Conservation (phyloP, 2,888 invertebrate genomes). For the Copidosoma aretas region DNA sequence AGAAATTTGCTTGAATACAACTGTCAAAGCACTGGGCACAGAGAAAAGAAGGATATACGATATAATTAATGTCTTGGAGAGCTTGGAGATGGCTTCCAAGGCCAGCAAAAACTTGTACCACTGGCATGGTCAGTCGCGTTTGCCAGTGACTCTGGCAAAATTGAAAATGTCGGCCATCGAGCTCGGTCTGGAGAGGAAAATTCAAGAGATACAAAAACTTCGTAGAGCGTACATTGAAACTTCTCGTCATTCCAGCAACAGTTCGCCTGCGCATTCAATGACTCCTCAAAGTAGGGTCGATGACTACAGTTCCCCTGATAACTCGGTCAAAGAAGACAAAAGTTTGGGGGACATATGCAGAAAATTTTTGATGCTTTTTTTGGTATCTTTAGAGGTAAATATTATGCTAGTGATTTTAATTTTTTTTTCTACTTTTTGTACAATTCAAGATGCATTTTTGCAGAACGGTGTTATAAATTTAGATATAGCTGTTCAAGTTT, state of each 20-base stretch:
- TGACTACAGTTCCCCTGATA: slow-evolving; percentile 44
- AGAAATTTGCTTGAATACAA: slow-evolving; percentile 71
- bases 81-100: slow-evolving; percentile 73
- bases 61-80: slow-evolving; percentile 76
- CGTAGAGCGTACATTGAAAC: slow-evolving; percentile 48
- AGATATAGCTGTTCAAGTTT: slow-evolving; percentile 72
- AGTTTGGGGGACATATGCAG: slow-evolving; percentile 74
- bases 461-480: slow-evolving; percentile 72
- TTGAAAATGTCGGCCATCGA: slow-evolving; percentile 69
- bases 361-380: slow-evolving; percentile 75
- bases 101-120: slow-evolving; percentile 73
- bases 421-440: neutral
- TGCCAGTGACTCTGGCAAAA: slow-evolving; percentile 68
- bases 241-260: slow-evolving; percentile 39
- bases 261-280: slow-evolving; percentile 35
- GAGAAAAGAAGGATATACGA: slow-evolving; percentile 77
- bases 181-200: slow-evolving; percentile 65
- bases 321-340: slow-evolving; percentile 69
- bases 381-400: slow-evolving; percentile 70
- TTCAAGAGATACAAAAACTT: slow-evolving; percentile 57
- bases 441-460: slow-evolving; percentile 56
- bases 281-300: slow-evolving; percentile 45
- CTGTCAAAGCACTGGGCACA: slow-evolving; percentile 70
- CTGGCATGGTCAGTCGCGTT: slow-evolving; percentile 73
- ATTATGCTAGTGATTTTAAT: slow-evolving; percentile 42